Base-by-base conservation (phyloP, 2,797 vertebrate species). In the Cercopithecus neglectus region DNA sequence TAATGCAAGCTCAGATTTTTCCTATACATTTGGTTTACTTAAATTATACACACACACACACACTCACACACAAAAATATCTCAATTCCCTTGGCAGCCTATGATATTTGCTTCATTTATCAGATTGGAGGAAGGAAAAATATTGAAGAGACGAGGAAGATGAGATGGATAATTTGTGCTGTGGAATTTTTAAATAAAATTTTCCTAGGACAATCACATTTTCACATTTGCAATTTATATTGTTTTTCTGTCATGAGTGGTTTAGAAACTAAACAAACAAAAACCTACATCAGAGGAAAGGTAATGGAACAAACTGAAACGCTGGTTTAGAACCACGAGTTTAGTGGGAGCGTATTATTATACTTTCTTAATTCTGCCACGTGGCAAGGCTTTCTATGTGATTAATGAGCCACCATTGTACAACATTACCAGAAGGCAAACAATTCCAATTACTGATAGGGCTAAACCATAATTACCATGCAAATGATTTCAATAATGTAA, bases 401-500 rank as follows among this genome's bases (percentile, higher is more conserved):
- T 98, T 98, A 98, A 98, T 96, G 97, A 94, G 75, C 97, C 79
- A 97, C 96, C 86, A 78, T 94, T 82, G 90, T 83, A 96, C n/a
- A 85, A 59, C 93, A 98, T 97, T 95, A 97, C 96, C 96, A 98
- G 96, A 95, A 98, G 92, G 96, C 93, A 98, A 98, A 97, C 97
- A 97, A 97, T 98, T 98, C 95, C 98, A 98, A 98, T 98, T 98
- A 98, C 95, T 78, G 97, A 92, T 91, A 95, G 91, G 97, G 97
- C 97, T 98, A 98, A 98, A 91, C 95, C 90, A 80, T 96, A 97
- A 98, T 98, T 98, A 98, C 96, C 98, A 98, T 97, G 97, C 97
- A 98, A 98, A 99, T 98, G 96, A 98, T 98, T 98, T 98, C 97
- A 96, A 97, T 98, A 98, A 98, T 97, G 95, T 96, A 98, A 98